Base-by-base conservation (phyloP, 2,113 vertebrate species). In the Cebus imitator region DNA sequence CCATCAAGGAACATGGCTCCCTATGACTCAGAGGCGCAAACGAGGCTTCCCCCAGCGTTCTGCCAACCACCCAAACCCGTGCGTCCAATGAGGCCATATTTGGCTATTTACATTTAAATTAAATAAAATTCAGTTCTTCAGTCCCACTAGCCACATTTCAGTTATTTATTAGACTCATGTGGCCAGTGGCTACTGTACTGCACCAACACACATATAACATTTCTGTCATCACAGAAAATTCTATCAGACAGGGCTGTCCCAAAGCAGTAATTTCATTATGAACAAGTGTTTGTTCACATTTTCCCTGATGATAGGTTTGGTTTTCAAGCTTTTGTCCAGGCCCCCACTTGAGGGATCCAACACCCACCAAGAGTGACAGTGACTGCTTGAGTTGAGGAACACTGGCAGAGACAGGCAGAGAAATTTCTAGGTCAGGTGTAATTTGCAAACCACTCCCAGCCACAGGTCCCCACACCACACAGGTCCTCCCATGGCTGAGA, bases 151-250 rank as follows among this genome's bases (percentile, higher is more conserved):
- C 68, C 16, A 23, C 21, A 30, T 1, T 50, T 57, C 14, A 21
- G 20, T 12, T 66, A 21, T 48, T 75, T 37, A 14, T 25, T 0
- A 40, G 76, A 48, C 20, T 27, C 27, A 27, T 1, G 2, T 2
- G 30, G 70, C 68, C 9, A 30, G 7, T 8, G 3, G 37, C 43
- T 3, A 14, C 48, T 1, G 23, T 4, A 37, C 12, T n/a, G 5
- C 55, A 23, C 30, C 43, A 61, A 17, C 43, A 30, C 43, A 30
- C 4, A 40, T 3, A 40, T 4, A n/a, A 27, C 45, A 12, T 16
- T 18, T 35, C 43, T 43, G 37, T 17, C 10, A 10, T 7, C 48
- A 6, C 20, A 7, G 55, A 87, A 23, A 76, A 57, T 37, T 32
- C 55, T 48, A 8, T 10, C 2, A 45, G n/a, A 66, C 45, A 18